phyloP scores from a whole-genome alignment of 2,888 invertebrate genomes.

The Bibio marci region DNA sequence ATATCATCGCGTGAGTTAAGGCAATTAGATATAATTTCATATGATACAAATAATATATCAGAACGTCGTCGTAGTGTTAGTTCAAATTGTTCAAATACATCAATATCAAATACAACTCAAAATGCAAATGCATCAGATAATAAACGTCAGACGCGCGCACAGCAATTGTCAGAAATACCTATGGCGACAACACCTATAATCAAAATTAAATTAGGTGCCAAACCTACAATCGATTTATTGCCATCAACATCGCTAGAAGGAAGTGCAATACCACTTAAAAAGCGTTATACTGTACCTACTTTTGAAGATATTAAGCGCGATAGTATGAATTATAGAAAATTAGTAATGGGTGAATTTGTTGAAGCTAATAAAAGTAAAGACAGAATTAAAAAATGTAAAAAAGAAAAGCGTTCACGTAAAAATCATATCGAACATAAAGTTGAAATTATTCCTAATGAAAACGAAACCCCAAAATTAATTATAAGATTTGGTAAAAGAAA shows the following conservation, averaged over 20 bases:
- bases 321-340: constrained; percentile 72
- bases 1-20: constrained; percentile 39
- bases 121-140: not conserved
- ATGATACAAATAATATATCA: constrained; percentile 35
- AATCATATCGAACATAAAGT: constrained; percentile 28
- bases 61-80: constrained; percentile 33
- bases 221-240: constrained; percentile 6
- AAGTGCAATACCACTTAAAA: constrained; percentile 51
- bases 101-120: constrained; percentile 16
- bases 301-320: constrained; percentile 68
- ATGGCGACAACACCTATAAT: constrained; percentile 45
- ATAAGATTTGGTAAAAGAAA: constrained; percentile 41
- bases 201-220: constrained; percentile 56
- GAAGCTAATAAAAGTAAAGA: constrained; percentile 29
- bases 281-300: constrained; percentile 43
- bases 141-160: constrained; percentile 23
- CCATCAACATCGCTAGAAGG: constrained; percentile 8
- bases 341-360: constrained; percentile 66
- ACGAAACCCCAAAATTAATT: constrained; percentile 54
- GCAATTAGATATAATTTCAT: constrained; percentile 40
- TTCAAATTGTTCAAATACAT: constrained; percentile 26
- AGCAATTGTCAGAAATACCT: constrained; percentile 22
- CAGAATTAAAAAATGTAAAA: constrained; percentile 37
- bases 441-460: constrained; percentile 37
- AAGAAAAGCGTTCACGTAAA: constrained; percentile 28